Conservation (phyloP, 2,888 invertebrate genomes). For the Heliconius aoede region DNA sequence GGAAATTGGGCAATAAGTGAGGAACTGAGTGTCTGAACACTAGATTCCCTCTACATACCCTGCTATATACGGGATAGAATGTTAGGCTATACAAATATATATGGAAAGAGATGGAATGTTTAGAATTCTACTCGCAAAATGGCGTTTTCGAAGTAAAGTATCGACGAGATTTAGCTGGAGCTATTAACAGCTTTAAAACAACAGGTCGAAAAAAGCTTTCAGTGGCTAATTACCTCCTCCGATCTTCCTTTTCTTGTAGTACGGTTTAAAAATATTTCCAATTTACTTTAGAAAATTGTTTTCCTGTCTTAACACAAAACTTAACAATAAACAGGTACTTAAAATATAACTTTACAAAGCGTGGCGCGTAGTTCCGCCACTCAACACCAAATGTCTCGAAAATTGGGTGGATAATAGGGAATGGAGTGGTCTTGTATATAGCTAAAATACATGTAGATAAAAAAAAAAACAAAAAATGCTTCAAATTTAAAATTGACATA, state of each 20-base stretch:
- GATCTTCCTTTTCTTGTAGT: not conserved
- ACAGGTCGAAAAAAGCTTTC: constrained; percentile 4
- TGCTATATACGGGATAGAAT: not conserved
- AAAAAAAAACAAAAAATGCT: no score
- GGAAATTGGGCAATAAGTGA: not conserved
- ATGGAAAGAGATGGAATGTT: not conserved
- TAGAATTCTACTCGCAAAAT: not conserved
- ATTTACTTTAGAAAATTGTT: not conserved
- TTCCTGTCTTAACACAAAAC: not conserved
- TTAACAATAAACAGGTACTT: no score
- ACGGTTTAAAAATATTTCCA: not conserved
- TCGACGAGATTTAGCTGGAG: constrained; percentile 1
- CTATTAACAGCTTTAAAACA: not conserved
- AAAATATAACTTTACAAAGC: no score
- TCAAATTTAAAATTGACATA: no score
- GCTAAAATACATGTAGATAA: no score
- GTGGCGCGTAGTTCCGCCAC: no score
- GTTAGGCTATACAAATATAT: not conserved
- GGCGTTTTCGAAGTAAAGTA: not conserved
- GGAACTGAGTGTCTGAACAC: not conserved
- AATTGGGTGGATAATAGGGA: no score
- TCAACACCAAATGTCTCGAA: no score
- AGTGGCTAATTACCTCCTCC: not conserved
- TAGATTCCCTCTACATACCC: not conserved
- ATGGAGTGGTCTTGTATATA: no score